These are phyloP conservation scores for Paramormyrops hopkinsi DNA, from an alignment of 2,797 vertebrate species.

Conservation along the genomic window DNA sequence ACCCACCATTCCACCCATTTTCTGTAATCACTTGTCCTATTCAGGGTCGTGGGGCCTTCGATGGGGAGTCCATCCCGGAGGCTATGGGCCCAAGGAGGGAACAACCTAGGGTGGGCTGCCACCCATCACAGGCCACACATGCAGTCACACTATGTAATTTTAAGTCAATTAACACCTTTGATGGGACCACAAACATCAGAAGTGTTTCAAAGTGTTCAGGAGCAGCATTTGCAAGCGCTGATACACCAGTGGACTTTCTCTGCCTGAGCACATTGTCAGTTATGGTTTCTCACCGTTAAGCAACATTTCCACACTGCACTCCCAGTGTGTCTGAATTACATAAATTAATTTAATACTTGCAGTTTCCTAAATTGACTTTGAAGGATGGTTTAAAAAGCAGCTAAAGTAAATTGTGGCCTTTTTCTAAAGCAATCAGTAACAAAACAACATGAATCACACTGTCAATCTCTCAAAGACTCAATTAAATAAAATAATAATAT, in stretches of 20 bases:
- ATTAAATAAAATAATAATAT: not conserved
- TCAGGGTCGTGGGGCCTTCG: not conserved
- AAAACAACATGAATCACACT: not conserved
- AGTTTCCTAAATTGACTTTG: slow-evolving; percentile 58
- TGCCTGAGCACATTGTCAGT: not conserved
- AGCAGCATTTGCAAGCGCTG: not conserved
- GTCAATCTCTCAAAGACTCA: not conserved
- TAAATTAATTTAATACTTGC: slow-evolving; percentile 57
- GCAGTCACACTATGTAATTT: not conserved
- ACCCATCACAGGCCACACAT: not conserved
- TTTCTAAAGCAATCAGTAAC: not conserved
- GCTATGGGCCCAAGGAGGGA: not conserved
- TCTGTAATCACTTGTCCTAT: not conserved
- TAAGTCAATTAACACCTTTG: not conserved
- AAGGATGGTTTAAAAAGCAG: not conserved
- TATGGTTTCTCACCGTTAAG: not conserved
- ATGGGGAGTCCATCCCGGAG: not conserved
- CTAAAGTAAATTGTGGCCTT: not conserved
- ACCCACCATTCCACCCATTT: not conserved
- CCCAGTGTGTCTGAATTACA: slow-evolving; percentile 45
- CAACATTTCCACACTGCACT: slow-evolving; percentile 26
- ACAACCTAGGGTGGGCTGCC: not conserved
- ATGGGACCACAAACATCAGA: not conserved
- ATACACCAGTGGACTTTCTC: not conserved
- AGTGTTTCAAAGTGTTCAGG: not conserved